These are phyloP conservation scores for Smutsia temminckii DNA, from an alignment of 2,797 vertebrate genomes.

Conservation along the genomic window DNA sequence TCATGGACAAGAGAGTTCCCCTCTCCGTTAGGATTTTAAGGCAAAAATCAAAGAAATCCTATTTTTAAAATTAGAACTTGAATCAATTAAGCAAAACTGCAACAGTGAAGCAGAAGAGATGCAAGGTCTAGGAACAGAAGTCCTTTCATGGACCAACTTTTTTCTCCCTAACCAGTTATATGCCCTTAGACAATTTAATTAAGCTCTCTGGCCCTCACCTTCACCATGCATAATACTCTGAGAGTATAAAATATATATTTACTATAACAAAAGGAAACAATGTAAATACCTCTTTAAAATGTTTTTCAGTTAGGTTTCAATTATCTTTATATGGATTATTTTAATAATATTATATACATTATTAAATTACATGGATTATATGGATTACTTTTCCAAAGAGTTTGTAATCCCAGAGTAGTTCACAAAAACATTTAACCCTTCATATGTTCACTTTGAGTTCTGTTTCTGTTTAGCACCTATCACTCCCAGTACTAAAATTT, in stretches of 20 bases:
- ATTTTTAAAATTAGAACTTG: neutral
- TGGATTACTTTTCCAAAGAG: neutral
- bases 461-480: neutral
- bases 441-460: neutral
- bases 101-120: neutral
- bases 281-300: neutral
- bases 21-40: neutral
- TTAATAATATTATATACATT: neutral
- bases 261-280: neutral
- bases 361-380: neutral
- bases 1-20: neutral
- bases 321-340: neutral
- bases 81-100: neutral
- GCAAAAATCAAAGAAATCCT: neutral
- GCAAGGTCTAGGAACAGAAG: neutral
- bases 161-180: neutral
- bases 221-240: neutral
- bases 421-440: neutral
- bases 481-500: neutral
- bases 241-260: neutral
- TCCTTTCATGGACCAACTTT: neutral
- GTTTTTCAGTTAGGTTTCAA: neutral
- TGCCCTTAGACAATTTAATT: conserved; percentile 13
- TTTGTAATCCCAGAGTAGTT: neutral
- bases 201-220: neutral